Conservation (phyloP, 2,113 vertebrate genomes). For the Phalacrocorax brasilianus region DNA sequence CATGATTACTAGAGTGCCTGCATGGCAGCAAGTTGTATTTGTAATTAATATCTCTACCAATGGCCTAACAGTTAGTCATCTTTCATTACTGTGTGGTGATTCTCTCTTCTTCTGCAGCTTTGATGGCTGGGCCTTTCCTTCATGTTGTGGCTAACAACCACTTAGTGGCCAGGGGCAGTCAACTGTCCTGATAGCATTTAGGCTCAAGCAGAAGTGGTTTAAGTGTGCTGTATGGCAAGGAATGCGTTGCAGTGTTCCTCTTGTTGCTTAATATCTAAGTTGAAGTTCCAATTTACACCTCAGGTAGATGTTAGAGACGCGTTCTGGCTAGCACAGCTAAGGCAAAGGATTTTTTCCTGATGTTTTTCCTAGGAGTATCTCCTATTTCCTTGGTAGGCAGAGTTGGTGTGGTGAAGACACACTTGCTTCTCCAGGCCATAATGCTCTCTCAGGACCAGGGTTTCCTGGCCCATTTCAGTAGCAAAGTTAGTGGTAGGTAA, state of each 20-base stretch:
- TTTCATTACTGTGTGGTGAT: not conserved
- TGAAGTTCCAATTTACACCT: not conserved
- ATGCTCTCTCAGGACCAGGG: not conserved
- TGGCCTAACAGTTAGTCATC: not conserved
- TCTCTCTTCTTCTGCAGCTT: not conserved
- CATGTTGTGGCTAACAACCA: not conserved
- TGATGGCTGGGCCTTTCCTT: not conserved
- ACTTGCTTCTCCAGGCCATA: not conserved
- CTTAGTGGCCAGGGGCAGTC: not conserved
- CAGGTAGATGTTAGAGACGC: not conserved
- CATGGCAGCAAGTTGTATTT: not conserved
- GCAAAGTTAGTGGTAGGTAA: not conserved
- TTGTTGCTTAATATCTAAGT: not conserved
- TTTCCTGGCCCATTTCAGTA: not conserved
- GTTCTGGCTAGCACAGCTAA: not conserved
- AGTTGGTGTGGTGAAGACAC: not conserved
- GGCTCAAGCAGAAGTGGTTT: not conserved
- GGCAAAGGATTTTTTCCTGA: not conserved
- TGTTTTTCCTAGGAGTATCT: not conserved
- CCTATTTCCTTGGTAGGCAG: not conserved
- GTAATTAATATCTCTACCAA: constrained; percentile 27
- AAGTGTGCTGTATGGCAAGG: not conserved
- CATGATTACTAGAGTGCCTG: not conserved
- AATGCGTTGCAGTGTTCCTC: not conserved
- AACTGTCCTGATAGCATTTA: not conserved